phyloP scores from a whole-genome alignment of 2,113 vertebrate genomes.

The Rhegmatorhina hoffmannsi region DNA sequence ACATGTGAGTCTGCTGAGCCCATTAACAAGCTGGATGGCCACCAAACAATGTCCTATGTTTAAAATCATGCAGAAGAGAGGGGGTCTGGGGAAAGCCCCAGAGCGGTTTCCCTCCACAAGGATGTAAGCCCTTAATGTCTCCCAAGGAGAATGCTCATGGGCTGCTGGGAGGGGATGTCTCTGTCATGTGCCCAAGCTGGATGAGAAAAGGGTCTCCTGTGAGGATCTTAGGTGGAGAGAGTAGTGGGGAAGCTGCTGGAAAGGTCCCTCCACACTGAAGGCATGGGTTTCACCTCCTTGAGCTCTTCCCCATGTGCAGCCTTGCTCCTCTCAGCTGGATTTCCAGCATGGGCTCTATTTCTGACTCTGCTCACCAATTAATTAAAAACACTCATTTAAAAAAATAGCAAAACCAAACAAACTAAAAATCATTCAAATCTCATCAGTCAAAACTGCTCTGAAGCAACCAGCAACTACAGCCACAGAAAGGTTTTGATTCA shows the following conservation, averaged over 20 bases:
- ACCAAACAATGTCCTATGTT: not conserved
- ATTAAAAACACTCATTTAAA: slow-evolving; percentile 37
- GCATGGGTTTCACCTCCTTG: not conserved
- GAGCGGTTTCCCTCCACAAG: not conserved
- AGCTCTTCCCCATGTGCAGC: not conserved
- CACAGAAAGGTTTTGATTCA: not conserved
- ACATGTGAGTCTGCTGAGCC: not conserved
- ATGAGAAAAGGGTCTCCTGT: not conserved
- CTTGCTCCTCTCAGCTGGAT: not conserved
- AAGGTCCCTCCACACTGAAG: accelerated
- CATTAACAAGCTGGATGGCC: not conserved
- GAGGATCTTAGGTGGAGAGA: not conserved
- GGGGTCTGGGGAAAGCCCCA: not conserved
- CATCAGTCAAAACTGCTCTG: not conserved
- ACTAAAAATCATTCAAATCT: slow-evolving; percentile 1
- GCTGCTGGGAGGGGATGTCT: not conserved
- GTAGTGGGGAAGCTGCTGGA: not conserved
- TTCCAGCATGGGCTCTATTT: not conserved
- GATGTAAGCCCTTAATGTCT: not conserved
- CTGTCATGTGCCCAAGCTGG: not conserved
- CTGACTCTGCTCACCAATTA: not conserved
- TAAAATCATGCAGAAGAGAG: not conserved
- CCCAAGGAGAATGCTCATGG: accelerated
- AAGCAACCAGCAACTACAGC: not conserved
- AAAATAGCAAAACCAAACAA: not conserved